A percentile compares a stretch with the other conserved stretches of the same genome.
Conservation (phyloP, 1,140 invertebrate genomes). For the Lordiphosa mommai region DNA sequence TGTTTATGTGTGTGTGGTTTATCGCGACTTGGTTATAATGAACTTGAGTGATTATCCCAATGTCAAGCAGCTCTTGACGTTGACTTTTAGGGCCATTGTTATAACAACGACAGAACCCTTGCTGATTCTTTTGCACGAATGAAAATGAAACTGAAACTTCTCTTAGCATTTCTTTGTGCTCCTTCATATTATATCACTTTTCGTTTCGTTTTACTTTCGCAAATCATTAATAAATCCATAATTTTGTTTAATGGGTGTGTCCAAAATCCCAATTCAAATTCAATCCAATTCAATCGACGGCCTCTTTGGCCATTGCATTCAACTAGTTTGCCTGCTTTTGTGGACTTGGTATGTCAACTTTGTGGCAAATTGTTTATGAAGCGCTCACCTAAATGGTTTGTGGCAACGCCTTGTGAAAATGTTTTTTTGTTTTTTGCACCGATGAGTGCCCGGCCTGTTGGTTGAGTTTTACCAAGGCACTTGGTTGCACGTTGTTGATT, state of each 20-base stretch:
- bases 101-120: too few relatives aligned
- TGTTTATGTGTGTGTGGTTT: conserved; percentile 17
- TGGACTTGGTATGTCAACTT: too few relatives aligned
- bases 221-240: not conserved
- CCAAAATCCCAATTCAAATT: conserved; percentile 30
- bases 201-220: conserved; percentile 16
- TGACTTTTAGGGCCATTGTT: conserved; percentile 41
- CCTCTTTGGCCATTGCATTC: not conserved
- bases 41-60: conserved; percentile 69
- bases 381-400: conserved; percentile 22
- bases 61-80: conserved; percentile 48
- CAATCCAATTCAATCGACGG: not conserved
- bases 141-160: conserved; percentile 36
- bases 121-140: conserved; percentile 11
- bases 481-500: conserved; percentile 16
- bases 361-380: too few relatives aligned
- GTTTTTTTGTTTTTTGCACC: conserved; percentile 2
- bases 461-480: conserved; percentile 4
- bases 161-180: conserved; percentile 32
- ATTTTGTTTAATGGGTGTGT: conserved; percentile 10
- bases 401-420: not conserved
- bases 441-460: conserved; percentile 11
- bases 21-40: conserved; percentile 58
- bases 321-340: conserved; percentile 25
- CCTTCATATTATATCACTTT: conserved; percentile 18